phyloP scores from a whole-genome alignment of 2,797 vertebrate genomes.

The Cephalopachus bancanus region DNA sequence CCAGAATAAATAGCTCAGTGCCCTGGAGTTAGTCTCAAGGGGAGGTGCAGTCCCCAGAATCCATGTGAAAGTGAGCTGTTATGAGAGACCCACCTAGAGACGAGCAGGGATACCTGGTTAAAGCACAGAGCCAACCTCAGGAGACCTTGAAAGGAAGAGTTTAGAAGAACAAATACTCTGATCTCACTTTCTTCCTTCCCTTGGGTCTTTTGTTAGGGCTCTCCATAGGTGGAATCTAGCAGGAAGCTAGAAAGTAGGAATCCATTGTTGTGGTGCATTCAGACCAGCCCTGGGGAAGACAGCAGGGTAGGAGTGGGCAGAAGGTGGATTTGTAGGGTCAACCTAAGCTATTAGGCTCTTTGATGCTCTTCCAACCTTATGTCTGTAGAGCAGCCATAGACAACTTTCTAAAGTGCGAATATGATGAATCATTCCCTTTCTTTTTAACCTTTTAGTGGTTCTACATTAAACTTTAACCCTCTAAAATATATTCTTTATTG shows the following conservation, averaged over 20 bases:
- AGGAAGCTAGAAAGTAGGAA: background rate
- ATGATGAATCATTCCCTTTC: background rate
- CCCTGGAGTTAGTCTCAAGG: background rate
- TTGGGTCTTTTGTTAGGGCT: background rate
- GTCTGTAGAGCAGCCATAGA: background rate
- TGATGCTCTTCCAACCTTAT: background rate
- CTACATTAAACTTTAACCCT: background rate
- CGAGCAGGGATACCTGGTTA: background rate
- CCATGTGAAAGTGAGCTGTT: background rate
- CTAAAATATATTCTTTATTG: background rate
- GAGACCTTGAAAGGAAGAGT: background rate
- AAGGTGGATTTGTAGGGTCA: background rate
- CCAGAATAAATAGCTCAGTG: background rate
- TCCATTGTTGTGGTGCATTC: background rate
- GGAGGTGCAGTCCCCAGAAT: background rate
- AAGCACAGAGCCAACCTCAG: background rate
- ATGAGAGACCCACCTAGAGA: background rate
- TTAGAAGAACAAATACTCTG: background rate
- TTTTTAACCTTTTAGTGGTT: background rate
- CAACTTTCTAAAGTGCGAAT: background rate
- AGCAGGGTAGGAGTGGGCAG: background rate
- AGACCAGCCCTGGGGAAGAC: background rate
- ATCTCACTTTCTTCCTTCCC: background rate
- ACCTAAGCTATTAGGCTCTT: background rate
- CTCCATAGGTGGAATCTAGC: background rate